Conservation (phyloP, 2,113 vertebrate genomes). For the Apteryx mantelli region DNA sequence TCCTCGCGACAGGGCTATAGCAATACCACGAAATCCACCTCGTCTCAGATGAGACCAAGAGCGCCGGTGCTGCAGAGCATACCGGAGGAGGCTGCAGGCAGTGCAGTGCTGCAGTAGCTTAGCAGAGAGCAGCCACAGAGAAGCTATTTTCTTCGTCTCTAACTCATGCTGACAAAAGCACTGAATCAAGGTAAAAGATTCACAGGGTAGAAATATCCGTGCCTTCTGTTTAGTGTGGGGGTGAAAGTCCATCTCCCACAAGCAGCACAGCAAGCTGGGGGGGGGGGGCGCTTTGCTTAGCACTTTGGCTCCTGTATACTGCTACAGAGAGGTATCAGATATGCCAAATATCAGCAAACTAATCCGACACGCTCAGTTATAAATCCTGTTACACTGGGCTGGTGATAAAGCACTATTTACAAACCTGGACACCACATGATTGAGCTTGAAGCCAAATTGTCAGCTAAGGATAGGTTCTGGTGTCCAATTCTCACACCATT, state of each 20-base stretch:
- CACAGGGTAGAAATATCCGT: not conserved
- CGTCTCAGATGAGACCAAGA: not conserved
- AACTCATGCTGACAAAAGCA: not conserved
- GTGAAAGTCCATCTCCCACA: not conserved
- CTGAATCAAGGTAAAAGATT: not conserved
- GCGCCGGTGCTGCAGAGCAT: not conserved
- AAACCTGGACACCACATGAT: not conserved
- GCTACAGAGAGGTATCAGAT: not conserved
- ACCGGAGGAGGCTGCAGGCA: fast-evolving
- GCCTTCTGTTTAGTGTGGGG: not conserved
- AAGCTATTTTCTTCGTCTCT: not conserved
- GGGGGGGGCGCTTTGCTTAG: not conserved
- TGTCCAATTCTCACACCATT: not conserved
- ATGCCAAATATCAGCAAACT: fast-evolving
- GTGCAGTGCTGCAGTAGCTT: not conserved
- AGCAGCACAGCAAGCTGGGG: not conserved
- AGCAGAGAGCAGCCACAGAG: not conserved
- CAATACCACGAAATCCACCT: not conserved
- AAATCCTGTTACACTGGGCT: not conserved
- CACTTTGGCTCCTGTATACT: not conserved
- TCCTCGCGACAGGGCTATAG: not conserved
- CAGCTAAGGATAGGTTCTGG: not conserved
- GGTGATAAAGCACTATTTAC: not conserved
- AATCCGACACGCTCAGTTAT: fast-evolving
- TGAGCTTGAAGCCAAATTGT: not conserved